These are phyloP conservation scores for Hexactinellida sp. DNA, from an alignment of 37 sponge, comb jelly and placozoan species.

Conservation along the genomic window DNA sequence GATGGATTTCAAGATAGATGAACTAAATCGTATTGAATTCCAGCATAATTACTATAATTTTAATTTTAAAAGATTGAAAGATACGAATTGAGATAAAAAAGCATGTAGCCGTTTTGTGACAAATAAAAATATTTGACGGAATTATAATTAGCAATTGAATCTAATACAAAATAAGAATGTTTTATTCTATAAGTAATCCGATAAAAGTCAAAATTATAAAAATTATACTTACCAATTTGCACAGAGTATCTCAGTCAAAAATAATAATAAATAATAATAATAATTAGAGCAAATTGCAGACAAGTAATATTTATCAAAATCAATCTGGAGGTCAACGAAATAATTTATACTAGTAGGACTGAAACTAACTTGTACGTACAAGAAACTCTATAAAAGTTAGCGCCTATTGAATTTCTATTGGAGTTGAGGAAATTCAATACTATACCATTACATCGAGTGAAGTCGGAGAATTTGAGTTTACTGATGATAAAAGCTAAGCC, in stretches of 20 bases:
- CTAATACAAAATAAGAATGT: too few relatives aligned
- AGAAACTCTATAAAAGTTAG: constrained; percentile 15
- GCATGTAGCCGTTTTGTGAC: too few relatives aligned
- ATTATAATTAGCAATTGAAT: too few relatives aligned
- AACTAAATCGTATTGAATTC: not conserved
- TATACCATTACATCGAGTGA: constrained; percentile 1
- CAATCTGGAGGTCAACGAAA: not conserved
- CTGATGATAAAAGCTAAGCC: not conserved
- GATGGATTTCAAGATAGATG: not conserved
- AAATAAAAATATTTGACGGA: too few relatives aligned
- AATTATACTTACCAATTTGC: too few relatives aligned
- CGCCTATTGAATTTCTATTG: constrained; percentile 15
- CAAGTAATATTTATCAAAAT: not conserved
- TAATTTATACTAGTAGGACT: constrained; percentile 3
- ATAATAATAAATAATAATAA: too few relatives aligned
- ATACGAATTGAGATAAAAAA: too few relatives aligned
- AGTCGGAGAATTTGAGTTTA: constrained; percentile 3
- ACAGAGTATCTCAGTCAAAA: too few relatives aligned
- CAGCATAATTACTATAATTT: too few relatives aligned
- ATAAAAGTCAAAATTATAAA: too few relatives aligned
- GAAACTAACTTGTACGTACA: not conserved
- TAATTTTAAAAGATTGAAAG: too few relatives aligned
- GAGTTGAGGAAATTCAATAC: constrained; percentile 15
- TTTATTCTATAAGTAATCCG: too few relatives aligned
- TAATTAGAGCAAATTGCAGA: not conserved